phyloP scores from a whole-genome alignment of 2,888 invertebrate species.

The Drosophila putrida region DNA sequence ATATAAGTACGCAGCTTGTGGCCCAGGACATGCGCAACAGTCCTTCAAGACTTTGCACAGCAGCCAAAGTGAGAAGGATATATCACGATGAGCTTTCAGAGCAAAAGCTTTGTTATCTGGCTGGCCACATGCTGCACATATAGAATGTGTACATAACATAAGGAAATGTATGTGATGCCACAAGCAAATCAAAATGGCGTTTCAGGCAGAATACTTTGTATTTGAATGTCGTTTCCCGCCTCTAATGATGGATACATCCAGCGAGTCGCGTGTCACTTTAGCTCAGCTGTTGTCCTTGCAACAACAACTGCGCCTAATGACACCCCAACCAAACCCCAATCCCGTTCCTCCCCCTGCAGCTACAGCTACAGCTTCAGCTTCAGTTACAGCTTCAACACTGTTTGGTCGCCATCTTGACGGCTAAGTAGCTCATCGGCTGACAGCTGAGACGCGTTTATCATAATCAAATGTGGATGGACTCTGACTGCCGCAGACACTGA shows the following conservation, averaged over 20 bases:
- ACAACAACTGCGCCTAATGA: conserved; percentile 63
- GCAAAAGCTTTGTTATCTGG: conserved; percentile 70
- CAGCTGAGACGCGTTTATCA: conserved; percentile 84
- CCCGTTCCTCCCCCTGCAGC: not conserved
- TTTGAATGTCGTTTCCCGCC: conserved; percentile 35
- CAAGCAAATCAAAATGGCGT: conserved; percentile 75
- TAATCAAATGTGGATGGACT: conserved; percentile 80
- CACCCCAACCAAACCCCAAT: conserved; percentile 29
- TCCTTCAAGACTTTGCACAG: conserved; percentile 34
- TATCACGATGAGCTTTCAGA: conserved; percentile 42
- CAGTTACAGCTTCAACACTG: conserved; percentile 12
- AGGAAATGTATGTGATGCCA: conserved; percentile 36
- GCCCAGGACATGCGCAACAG: conserved; percentile 82
- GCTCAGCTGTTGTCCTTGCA: conserved; percentile 79
- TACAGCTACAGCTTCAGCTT: not conserved
- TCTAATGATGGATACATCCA: conserved; percentile 43
- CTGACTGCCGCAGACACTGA: conserved; percentile 41
- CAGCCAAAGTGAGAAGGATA: conserved; percentile 71
- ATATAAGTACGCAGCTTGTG: conserved; percentile 69
- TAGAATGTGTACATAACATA: conserved; percentile 24
- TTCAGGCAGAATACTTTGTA: conserved; percentile 18
- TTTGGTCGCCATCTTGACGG: conserved; percentile 63
- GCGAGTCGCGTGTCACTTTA: conserved; percentile 67
- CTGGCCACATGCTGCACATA: conserved; percentile 54
- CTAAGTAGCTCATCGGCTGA: conserved; percentile 75